phyloP scores from a whole-genome alignment of 1,140 invertebrate species.

The Drosophila tristis region DNA sequence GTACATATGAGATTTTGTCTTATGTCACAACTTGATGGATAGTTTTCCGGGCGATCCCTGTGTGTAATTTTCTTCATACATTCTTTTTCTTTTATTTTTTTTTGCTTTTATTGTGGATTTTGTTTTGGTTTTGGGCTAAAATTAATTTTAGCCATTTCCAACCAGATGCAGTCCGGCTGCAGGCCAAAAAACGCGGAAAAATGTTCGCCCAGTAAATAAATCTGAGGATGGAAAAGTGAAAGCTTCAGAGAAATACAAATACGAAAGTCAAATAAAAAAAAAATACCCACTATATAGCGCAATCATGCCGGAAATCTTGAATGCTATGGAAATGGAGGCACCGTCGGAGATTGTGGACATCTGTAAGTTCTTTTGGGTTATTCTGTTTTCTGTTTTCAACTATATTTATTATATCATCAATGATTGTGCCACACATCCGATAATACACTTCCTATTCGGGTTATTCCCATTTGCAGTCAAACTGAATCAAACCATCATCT shows the following conservation, averaged over 20 bases:
- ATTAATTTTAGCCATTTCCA: conserved; percentile 33
- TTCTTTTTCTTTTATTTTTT: conserved; percentile 23
- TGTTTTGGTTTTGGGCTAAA: conserved; percentile 22
- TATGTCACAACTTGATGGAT: conserved; percentile 7
- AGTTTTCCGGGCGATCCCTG: conserved; percentile 16
- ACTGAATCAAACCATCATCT: too few species aligned
- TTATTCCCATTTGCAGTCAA: too few species aligned
- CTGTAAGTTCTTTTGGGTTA: conserved; percentile 17
- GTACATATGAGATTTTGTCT: neutral
- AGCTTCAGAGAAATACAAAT: neutral
- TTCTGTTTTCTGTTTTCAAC: too few species aligned
- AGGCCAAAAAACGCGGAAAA: conserved; percentile 1
- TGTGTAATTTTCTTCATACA: conserved; percentile 10
- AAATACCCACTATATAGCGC: neutral
- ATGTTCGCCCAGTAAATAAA: conserved; percentile 21
- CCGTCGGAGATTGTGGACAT: conserved; percentile 27
- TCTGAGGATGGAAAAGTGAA: neutral
- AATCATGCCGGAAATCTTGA: conserved; percentile 32
- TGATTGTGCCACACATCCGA: too few species aligned
- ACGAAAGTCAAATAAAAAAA: conserved; percentile 3
- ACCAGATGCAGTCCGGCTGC: conserved; percentile 29
- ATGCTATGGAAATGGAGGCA: conserved; percentile 40
- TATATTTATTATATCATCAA: too few species aligned
- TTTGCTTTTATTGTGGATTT: conserved; percentile 33
- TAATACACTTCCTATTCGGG: too few species aligned